phyloP scores from a whole-genome alignment of 2,113 vertebrate genomes.

The Blennius ocellaris region DNA sequence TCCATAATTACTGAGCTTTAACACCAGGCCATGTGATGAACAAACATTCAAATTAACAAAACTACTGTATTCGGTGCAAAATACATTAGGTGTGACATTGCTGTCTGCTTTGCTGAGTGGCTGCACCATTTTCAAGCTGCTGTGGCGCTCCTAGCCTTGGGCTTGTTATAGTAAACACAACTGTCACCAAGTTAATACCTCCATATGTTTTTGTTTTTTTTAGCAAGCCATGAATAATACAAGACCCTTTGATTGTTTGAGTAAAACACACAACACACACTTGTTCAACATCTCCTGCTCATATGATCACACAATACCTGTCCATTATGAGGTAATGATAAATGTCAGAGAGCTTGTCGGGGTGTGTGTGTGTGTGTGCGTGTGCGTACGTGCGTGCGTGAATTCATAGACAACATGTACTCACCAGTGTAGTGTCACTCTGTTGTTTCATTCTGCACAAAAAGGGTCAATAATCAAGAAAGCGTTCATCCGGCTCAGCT shows the following conservation, averaged over 20 bases:
- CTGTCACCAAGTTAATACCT: constrained; percentile 60
- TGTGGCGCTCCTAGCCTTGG: constrained; percentile 40
- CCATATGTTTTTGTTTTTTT: constrained; percentile 62
- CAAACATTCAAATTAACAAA: constrained; percentile 18
- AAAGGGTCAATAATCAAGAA: constrained; percentile 4
- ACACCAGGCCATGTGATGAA: not conserved
- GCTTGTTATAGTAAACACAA: constrained; percentile 59
- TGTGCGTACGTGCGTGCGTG: not conserved
- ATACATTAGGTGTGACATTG: constrained; percentile 36
- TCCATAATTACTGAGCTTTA: not conserved
- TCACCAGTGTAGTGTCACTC: not conserved
- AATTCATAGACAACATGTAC: constrained; percentile 4
- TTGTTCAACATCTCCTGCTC: constrained; percentile 9
- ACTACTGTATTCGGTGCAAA: constrained; percentile 30
- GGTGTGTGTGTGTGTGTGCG: constrained; percentile 17
- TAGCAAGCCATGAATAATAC: constrained; percentile 71
- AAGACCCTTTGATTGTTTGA: constrained; percentile 60
- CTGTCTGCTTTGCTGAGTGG: constrained; percentile 42
- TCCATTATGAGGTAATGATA: constrained; percentile 19
- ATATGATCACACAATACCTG: not conserved
- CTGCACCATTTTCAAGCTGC: constrained; percentile 49
- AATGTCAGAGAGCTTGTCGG: constrained; percentile 25
- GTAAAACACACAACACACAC: constrained; percentile 53
- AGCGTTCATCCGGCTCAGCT: constrained; percentile 14
- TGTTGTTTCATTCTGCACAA: not conserved